phyloP scores from a whole-genome alignment of 2,113 vertebrate species.

The Chionomys nivalis region DNA sequence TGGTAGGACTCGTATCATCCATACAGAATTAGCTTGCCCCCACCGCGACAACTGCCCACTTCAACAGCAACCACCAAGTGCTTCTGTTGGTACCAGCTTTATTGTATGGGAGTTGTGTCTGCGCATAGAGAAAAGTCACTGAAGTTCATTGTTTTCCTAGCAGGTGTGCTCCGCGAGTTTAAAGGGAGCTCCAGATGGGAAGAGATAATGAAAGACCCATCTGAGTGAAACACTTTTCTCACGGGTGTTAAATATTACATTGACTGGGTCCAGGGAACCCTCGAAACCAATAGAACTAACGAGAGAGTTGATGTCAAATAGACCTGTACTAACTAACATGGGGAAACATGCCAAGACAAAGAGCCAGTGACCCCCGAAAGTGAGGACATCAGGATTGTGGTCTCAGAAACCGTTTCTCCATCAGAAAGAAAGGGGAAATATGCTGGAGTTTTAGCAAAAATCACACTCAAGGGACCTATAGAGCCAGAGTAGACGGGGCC shows the following conservation, averaged over 20 bases:
- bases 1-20: conserved; percentile 35
- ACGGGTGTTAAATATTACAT: conserved; percentile 85
- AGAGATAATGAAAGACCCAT: conserved; percentile 85
- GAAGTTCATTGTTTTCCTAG: conserved; percentile 77
- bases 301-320: conserved; percentile 72
- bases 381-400: rapidly evolving
- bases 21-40: not conserved
- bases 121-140: not conserved
- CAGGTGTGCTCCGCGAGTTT: conserved; percentile 79
- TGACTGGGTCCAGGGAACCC: conserved; percentile 66
- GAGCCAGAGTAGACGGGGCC: not conserved
- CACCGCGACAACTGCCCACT: not conserved
- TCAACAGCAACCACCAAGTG: not conserved
- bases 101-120: not conserved
- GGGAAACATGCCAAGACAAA: conserved; percentile 63
- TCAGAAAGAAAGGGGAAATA: not conserved
- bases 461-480: not conserved
- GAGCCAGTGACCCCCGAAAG: conserved; percentile 27
- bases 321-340: conserved; percentile 51
- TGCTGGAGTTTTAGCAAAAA: conserved; percentile 20
- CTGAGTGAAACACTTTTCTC: conserved; percentile 78
- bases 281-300: conserved; percentile 83
- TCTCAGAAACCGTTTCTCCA: rapidly evolving
- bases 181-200: conserved; percentile 84
- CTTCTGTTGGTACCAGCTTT: not conserved